A percentile compares a stretch with the other conserved stretches of the same genome.
Conservation (phyloP, 2,888 invertebrate species). For the Agonum fuliginosum region DNA sequence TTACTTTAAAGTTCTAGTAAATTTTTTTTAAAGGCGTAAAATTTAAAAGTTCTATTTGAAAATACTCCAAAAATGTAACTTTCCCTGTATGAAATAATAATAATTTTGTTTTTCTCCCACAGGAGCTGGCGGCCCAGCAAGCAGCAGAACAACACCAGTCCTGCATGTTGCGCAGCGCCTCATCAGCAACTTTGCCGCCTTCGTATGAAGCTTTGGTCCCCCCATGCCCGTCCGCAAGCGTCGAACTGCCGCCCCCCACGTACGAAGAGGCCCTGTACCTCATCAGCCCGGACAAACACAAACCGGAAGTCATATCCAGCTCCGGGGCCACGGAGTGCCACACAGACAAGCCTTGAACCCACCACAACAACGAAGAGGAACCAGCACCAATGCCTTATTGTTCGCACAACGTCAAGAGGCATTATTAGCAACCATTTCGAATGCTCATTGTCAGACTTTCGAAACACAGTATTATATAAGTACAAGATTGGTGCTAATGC, state of each 20-base stretch:
- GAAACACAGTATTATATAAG: constrained; percentile 46
- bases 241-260: constrained; percentile 78
- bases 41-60: no score
- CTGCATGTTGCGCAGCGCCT: constrained; percentile 74
- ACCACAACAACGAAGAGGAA: background rate
- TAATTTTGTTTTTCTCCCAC: constrained; percentile 65
- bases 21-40: no score
- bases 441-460: constrained; percentile 32
- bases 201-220: constrained; percentile 77
- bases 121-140: constrained; percentile 77
- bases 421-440: constrained; percentile 18
- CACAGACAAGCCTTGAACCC: constrained; percentile 47
- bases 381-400: constrained; percentile 26
- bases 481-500: constrained; percentile 52
- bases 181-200: constrained; percentile 78
- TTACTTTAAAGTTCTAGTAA: no score
- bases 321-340: constrained; percentile 14
- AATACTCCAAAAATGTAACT: no score
- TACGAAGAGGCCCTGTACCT: constrained; percentile 80
- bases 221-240: constrained; percentile 73
- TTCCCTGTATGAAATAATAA: no score
- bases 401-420: constrained; percentile 37
- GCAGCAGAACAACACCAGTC: constrained; percentile 74
- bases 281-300: constrained; percentile 71
- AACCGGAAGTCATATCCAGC: constrained; percentile 48